Evolutionary conservation across 2,797 vertebrate genomes (phyloP).

Genomic region (Urocyon cinereoargenteus): DNA sequence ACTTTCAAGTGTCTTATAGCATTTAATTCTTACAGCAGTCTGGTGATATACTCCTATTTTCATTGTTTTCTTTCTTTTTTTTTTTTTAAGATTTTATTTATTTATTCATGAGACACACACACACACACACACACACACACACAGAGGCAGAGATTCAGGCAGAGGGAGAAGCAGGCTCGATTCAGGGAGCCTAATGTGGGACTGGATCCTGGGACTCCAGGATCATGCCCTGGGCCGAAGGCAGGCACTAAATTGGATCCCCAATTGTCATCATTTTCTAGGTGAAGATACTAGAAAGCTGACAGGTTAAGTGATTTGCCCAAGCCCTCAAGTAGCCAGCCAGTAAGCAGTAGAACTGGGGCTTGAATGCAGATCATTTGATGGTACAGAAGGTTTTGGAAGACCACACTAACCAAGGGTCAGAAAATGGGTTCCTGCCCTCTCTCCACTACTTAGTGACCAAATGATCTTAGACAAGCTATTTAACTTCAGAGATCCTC

Average conservation of each 20-base stretch:
- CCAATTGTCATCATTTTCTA: neutral
- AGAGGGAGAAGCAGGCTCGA: too few species aligned
- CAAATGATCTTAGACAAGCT: neutral
- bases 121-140: too few species aligned
- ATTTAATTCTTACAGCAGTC: slow-evolving; percentile 42
- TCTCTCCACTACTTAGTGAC: neutral
- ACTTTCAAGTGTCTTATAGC: neutral
- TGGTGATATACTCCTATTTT: neutral
- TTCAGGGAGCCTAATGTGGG: too few species aligned
- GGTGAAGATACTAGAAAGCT: neutral
- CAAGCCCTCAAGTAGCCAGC: neutral
- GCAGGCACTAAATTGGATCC: too few species aligned
- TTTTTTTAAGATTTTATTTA: too few species aligned
- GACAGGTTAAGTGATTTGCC: neutral
- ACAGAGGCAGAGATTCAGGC: too few species aligned
- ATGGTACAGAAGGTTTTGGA: neutral
- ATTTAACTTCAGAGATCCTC: neutral
- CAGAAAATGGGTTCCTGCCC: neutral
- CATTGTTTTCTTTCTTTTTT: neutral
- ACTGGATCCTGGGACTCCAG: too few species aligned
- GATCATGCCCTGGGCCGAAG: too few species aligned
- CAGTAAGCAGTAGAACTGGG: neutral
- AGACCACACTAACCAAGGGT: neutral
- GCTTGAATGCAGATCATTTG: neutral
- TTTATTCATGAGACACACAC: too few species aligned